phyloP scores from a whole-genome alignment of 2,113 vertebrate species.

The Paedocypris sp. region DNA sequence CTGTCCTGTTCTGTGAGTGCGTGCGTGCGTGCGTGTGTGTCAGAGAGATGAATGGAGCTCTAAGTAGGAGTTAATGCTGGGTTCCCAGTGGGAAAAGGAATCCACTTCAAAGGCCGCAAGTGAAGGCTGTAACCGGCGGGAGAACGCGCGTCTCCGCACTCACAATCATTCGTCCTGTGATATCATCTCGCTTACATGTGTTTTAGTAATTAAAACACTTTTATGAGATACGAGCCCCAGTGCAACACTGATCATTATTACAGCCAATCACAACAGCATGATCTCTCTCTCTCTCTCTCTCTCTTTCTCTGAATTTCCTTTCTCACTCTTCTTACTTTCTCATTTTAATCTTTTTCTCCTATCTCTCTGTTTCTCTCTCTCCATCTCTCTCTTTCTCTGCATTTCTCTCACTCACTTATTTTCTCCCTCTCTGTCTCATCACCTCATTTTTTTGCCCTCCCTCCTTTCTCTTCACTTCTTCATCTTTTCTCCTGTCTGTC shows the following conservation, averaged over 20 bases:
- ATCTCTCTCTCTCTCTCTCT: no score
- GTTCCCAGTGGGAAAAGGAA: slow-evolving; percentile 54
- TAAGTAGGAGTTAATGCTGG: slow-evolving; percentile 44
- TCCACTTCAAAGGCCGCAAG: slow-evolving; percentile 64
- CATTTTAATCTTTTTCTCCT: slow-evolving; percentile 31
- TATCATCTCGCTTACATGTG: slow-evolving; percentile 36
- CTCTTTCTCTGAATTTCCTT: no score
- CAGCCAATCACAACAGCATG: slow-evolving; percentile 43
- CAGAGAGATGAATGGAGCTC: slow-evolving; percentile 24
- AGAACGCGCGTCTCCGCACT: slow-evolving; percentile 54
- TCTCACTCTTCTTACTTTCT: no score
- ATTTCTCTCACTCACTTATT: no score
- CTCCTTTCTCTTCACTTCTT: background rate
- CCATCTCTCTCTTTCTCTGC: no score
- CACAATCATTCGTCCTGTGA: slow-evolving; percentile 54
- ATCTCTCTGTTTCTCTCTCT: background rate
- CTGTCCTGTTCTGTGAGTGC: background rate
- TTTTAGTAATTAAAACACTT: slow-evolving; percentile 44
- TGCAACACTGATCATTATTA: slow-evolving; percentile 36
- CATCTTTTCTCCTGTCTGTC: no score
- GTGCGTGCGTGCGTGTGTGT: background rate
- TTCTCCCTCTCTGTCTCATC: background rate
- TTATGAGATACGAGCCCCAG: slow-evolving; percentile 42
- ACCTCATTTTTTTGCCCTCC: no score
- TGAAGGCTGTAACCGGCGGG: slow-evolving; percentile 50